Evolutionary conservation across 2,888 invertebrate genomes (phyloP), one percentile per base, ranked within the genome.

Genomic region (Plebejus anna): DNA sequence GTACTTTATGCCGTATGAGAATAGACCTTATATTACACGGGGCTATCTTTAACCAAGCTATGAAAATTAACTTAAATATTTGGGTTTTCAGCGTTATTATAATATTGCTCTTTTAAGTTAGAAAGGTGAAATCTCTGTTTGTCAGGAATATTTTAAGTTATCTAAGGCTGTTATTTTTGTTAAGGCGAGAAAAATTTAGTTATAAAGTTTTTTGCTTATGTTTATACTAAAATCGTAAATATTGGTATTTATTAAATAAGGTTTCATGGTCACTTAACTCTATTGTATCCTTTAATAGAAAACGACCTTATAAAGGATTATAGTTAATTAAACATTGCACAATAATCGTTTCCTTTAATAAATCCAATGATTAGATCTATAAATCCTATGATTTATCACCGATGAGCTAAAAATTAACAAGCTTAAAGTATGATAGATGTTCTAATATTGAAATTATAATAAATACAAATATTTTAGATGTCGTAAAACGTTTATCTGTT

Each of bases 51-150:
- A 72, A 72, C 47, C 13, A 13, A 55, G 73, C 73, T 9, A 55
- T 73, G 73, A 73, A 73, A 73, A 73, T 73, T 73, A 72, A 66
- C 61, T 66, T 22, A 66, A 66, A 66, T 66, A 9, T 42, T 72
- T 47, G 28, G 22, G 28, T 22, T 72, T 72, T 42, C 47, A 28
- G 9, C 22, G 3, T 22, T 28, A 22, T 72, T 28, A 47, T 5
- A 28, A 47, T 5, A 28, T 22, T 61, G 59, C 55, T 55, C 16
- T 55, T 55, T 55, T 55, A 16, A 51, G 51, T 4, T 16, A 4
- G 16, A 16, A 16, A 55, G 55, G 55, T 4, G 55, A 55, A 1
- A 55, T 55, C 13, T 55, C 13, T 55, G 55, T 55, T 13, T 16
- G 55, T 55, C 16, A 16, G 9, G 47, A 47, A 42, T 42, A 42